Evolutionary conservation across 2,888 invertebrate genomes (phyloP), one percentile per base, ranked within the genome.

Genomic region (Agapostemon virescens): DNA sequence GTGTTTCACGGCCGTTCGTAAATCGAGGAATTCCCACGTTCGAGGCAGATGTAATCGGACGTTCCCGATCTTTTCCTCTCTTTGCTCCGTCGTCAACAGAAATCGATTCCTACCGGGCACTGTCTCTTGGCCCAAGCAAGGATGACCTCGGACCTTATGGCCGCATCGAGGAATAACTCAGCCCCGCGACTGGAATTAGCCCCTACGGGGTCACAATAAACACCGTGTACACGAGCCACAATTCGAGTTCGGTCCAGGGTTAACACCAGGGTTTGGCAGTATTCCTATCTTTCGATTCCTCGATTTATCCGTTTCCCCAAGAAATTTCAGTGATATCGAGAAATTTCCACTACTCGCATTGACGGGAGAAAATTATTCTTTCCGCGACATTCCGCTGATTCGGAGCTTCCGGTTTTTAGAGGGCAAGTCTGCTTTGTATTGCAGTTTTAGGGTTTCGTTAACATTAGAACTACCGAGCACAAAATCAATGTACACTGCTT

Each of bases 21-120:
- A 85, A 85, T 87, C 84, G 71, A 82, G 58, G 70, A 68, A 76
- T 81, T 75, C 58, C 58, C 55, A 55, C 68, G 67, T 72, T 77
- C 77, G 64, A 55, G 80, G 55, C 75, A 75, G 69, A 55, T 74
- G 73, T 66, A 69, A 70, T 82, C 69, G 79, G 68, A 67, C 67
- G 61, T 70, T 72, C 23, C 49, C 64, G 52, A 42, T 69, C 71
- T 42, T 75, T 64, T 52, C 40, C 36, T 38, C 45, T 52, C n/a
- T 55, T 23, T n/a, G 20, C 70, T 11, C 15, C 40, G 26, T 1
- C 66, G 40, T 66, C 66, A 26, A 40, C 23, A 13, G 71, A 71
- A 71, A 71, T 71, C 71, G 63, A 71, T 71, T 63, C 33, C 63
- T 17, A 7, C 63, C 23, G 63, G 26, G 45, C 63, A 63, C 17